A percentile compares a stretch with the other conserved stretches of the same genome.
Evolutionary conservation across 2,113 vertebrate genomes (phyloP).

Genomic region (Apteryx owenii): DNA sequence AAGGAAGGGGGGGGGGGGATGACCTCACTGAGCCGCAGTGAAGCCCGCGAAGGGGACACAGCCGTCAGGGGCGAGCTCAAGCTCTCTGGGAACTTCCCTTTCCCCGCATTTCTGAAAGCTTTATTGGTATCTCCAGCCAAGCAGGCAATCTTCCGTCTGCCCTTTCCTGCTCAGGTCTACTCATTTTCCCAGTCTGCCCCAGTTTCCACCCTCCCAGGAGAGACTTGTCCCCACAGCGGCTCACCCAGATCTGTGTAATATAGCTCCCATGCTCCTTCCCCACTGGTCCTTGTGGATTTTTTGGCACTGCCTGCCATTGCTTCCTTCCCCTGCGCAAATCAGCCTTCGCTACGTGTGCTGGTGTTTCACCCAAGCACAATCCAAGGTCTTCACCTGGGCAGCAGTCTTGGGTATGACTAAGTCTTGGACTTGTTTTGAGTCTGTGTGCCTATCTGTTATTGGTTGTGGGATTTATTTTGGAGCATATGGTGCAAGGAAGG

Average conservation of each 20-base stretch:
- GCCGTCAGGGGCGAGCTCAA: not conserved
- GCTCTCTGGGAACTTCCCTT: constrained; percentile 43
- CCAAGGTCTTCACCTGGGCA: not conserved
- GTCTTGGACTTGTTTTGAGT: not conserved
- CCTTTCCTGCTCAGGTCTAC: accelerated
- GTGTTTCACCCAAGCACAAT: not conserved
- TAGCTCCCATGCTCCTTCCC: not conserved
- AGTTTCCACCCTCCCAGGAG: accelerated
- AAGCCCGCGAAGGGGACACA: not conserved
- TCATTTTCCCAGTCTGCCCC: not conserved
- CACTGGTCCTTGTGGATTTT: accelerated
- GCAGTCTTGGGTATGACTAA: not conserved
- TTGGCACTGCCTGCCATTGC: not conserved
- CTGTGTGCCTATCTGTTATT: not conserved
- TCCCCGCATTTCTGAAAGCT: not conserved
- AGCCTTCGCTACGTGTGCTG: not conserved
- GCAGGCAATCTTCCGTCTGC: not conserved
- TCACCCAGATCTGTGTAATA: accelerated
- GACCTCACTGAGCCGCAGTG: not conserved
- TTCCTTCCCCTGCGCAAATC: accelerated
- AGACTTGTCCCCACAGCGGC: not conserved
- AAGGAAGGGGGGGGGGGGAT: constrained; percentile 22
- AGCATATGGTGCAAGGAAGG: not conserved
- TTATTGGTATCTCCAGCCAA: not conserved
- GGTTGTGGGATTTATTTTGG: not conserved